Evolutionary conservation across 1,140 invertebrate genomes (phyloP), one percentile per base, ranked within the genome.

Genomic region (Leptopilina clavipes): DNA sequence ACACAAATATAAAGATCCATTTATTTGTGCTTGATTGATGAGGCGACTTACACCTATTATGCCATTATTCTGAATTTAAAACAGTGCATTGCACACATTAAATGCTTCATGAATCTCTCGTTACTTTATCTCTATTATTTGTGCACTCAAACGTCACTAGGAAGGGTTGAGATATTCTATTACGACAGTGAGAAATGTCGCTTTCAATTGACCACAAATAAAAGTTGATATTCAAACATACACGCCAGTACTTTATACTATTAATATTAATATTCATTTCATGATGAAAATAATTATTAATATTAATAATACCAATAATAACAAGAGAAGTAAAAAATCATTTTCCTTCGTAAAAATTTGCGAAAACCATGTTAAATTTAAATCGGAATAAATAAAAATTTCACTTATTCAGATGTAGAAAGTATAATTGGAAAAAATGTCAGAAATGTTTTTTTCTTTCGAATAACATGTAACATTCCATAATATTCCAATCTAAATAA

Each of bases 1-100:
- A 31, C 22, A 65, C 59, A 31, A 65, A 65, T 65, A 5, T 40
- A 65, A 65, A 52, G 59, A 65, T 65, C 59, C 25, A 31, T 31
- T 25, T 14, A 65, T 25, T 31, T 31, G 59, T n/a, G 22, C 59
- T 65, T 37, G 10, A 65, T 65, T 65, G 25, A 25, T 65, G 25
- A 31, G 25, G 59, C 14, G 11, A 65, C 25, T 31, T 17, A 65
- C 59, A 65, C 59, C 59, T 37, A 31, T 37, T 65, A 31, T 65
- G 11, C 59, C 12, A 65, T 65, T 31, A 65, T 65, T 65, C 19
- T 31, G 3, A 65, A 65, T 8, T n/a, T 31, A 65, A 65, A 65
- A 65, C 12, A 37, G 44, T 45, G 14, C 14, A 45, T n/a, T 12
- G 17, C n/a, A 17, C 48, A 52, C n/a, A 52, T 52, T 52, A 52